Base-by-base conservation (phyloP, 2,113 vertebrate genomes). In the Lepus americanus region DNA sequence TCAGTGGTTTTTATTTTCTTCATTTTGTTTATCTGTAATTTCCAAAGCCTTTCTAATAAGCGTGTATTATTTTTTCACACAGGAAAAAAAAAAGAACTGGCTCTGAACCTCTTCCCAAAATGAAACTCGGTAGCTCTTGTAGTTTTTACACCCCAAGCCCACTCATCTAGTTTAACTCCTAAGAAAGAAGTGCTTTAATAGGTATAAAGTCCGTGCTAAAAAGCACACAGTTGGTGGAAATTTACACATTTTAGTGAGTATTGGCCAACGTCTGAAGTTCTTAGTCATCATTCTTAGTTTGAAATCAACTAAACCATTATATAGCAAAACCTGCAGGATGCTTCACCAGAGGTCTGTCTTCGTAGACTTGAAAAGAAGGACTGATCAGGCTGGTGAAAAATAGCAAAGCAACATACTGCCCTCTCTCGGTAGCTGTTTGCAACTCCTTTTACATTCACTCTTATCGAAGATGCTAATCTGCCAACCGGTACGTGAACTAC, bases 351-450 rank as follows among this genome's bases (percentile, higher is more conserved):
- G 49, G 66, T 66, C 67, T 12, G 29, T 72, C 33, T 79, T 82
- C 78, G 10, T 61, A 92, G 44, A 96, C 79, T 19, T 72, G 25
- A 77, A 79, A 63, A 77, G n/a, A 23, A 70, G 72, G 55, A 63
- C 25, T 67, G 49, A 84, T 49, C 22, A 72, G 27, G 63, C 29
- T 74, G 17, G 70, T 78, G 74, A 90, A 91, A 88, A 94, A 79
- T 87, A 74, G 39, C 61, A 66, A 94, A 55, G 92, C 83, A 82
- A 67, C 87, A 96, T 83, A 78, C 87, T 96, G 94, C 95, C 96
- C 97, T 97, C 96, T 97, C 82, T 95, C 95, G 97, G 97, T 96
- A 80, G 77, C 61, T 92, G 27, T 87, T 94, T 90, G 70, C 12
- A 94, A 72, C 64, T 95, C 53, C 80, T 11, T 87, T 94, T 73